phyloP scores from a whole-genome alignment of 2,113 vertebrate genomes.

The Suricata suricatta region DNA sequence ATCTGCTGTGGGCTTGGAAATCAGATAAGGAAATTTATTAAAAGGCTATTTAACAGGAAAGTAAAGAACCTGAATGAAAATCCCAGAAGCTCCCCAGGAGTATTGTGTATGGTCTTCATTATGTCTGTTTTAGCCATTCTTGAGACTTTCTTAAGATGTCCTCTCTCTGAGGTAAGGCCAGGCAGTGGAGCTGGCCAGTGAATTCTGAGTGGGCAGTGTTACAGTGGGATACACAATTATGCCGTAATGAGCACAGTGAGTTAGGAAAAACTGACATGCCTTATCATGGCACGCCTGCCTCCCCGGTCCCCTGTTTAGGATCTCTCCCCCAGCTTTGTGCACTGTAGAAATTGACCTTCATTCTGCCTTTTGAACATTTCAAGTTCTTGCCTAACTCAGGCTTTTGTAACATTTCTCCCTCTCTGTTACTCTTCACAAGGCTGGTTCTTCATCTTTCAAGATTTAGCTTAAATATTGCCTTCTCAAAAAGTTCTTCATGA shows the following conservation, averaged over 20 bases:
- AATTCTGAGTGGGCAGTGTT: not conserved
- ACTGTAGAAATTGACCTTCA: not conserved
- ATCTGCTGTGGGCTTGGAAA: not conserved
- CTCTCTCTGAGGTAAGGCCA: not conserved
- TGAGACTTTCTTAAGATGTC: not conserved
- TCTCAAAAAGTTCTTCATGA: not conserved
- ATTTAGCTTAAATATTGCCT: slow-evolving; percentile 27
- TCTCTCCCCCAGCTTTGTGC: not conserved
- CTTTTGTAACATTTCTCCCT: not conserved
- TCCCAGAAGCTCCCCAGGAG: not conserved
- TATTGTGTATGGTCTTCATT: not conserved
- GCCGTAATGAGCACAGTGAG: not conserved
- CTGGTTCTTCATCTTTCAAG: slow-evolving; percentile 21
- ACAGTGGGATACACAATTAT: not conserved
- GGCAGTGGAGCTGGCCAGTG: not conserved
- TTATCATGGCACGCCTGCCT: not conserved
- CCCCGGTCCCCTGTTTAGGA: rapidly evolving
- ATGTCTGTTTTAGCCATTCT: not conserved
- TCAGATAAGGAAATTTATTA: not conserved
- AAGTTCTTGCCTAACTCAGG: not conserved
- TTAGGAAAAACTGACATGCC: not conserved
- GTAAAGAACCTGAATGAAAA: not conserved
- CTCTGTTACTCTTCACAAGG: not conserved
- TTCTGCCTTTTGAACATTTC: not conserved
- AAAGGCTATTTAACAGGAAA: not conserved